A percentile compares a stretch with the other conserved stretches of the same genome.
These are phyloP conservation scores for Pseudomyrmex pallidus DNA, from an alignment of 1,140 invertebrate genomes.

Conservation along the genomic window DNA sequence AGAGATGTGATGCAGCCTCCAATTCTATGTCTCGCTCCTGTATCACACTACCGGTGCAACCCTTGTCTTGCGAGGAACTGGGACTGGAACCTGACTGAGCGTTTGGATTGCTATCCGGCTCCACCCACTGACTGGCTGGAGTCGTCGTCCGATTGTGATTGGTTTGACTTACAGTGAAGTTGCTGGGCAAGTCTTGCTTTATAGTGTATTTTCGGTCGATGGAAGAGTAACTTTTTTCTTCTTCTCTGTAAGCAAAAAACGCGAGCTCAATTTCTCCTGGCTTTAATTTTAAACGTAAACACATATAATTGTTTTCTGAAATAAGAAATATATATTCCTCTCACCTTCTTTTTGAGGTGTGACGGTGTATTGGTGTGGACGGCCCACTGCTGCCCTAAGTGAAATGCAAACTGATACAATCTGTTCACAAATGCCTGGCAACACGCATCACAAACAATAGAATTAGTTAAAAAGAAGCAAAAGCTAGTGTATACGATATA, in stretches of 20 bases:
- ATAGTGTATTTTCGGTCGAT: conserved; percentile 91
- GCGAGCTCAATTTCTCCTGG: neutral
- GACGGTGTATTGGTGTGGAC: conserved; percentile 88
- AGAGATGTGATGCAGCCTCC: conserved; percentile 82
- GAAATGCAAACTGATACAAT: conserved; percentile 90
- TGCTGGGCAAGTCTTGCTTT: conserved; percentile 82
- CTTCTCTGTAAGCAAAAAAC: conserved; percentile 86
- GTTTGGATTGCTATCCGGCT: conserved; percentile 82
- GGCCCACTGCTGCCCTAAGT: conserved; percentile 93
- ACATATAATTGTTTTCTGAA: neutral
- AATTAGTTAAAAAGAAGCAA: conserved; percentile 83
- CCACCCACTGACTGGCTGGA: conserved; percentile 83
- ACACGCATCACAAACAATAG: conserved; percentile 84
- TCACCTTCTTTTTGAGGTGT: conserved; percentile 89
- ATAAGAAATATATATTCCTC: conserved; percentile 47
- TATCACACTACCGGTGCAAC: conserved; percentile 69
- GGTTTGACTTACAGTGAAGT: conserved; percentile 77
- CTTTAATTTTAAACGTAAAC: neutral
- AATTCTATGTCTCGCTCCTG: conserved; percentile 80
- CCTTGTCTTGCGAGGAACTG: conserved; percentile 75
- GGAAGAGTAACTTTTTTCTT: conserved; percentile 91
- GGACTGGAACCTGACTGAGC: conserved; percentile 74
- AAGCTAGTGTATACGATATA: conserved; percentile 70
- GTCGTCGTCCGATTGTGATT: conserved; percentile 84
- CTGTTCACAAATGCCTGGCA: conserved; percentile 86